Conservation (phyloP, 2,888 invertebrate species). For the Brachypalpus laphriformis region DNA sequence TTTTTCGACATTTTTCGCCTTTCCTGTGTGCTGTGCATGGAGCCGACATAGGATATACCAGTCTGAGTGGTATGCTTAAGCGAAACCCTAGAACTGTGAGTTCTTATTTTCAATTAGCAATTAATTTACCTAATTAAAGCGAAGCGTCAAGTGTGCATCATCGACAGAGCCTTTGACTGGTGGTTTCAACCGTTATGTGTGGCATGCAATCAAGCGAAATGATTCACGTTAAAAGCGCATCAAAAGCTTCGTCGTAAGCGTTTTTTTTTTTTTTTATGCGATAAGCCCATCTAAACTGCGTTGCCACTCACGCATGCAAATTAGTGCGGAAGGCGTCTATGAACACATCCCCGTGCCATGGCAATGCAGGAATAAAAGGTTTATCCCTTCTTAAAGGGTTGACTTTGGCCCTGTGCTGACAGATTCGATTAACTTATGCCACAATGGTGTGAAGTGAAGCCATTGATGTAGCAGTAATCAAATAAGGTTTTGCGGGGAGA, state of each 20-base stretch:
- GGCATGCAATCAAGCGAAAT: constrained; percentile 56
- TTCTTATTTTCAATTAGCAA: constrained; percentile 46
- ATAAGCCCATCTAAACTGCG: constrained; percentile 11
- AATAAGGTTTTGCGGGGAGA: constrained; percentile 23
- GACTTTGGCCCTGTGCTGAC: constrained; percentile 56
- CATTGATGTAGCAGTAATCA: constrained; percentile 71
- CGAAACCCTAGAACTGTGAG: constrained; percentile 42
- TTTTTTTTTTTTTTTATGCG: not conserved
- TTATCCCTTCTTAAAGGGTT: constrained; percentile 34
- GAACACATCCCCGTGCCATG: constrained; percentile 11
- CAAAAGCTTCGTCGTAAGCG: not conserved
- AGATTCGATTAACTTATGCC: constrained; percentile 70
- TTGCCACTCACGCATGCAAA: constrained; percentile 58
- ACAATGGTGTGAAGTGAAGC: constrained; percentile 61
- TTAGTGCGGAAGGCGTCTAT: constrained; percentile 22
- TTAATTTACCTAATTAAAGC: constrained; percentile 65
- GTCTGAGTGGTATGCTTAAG: constrained; percentile 10
- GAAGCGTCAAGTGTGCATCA: not conserved
- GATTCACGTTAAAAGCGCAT: constrained; percentile 39
- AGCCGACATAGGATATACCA: not conserved
- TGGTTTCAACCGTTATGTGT: too few species aligned
- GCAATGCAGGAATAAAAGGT: not conserved
- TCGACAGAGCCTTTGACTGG: not conserved
- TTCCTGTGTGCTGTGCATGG: not conserved
- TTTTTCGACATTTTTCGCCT: not conserved